These are phyloP conservation scores for Enteromius thamalakanensis DNA, from an alignment of 2,797 vertebrate genomes.

Conservation along the genomic window DNA sequence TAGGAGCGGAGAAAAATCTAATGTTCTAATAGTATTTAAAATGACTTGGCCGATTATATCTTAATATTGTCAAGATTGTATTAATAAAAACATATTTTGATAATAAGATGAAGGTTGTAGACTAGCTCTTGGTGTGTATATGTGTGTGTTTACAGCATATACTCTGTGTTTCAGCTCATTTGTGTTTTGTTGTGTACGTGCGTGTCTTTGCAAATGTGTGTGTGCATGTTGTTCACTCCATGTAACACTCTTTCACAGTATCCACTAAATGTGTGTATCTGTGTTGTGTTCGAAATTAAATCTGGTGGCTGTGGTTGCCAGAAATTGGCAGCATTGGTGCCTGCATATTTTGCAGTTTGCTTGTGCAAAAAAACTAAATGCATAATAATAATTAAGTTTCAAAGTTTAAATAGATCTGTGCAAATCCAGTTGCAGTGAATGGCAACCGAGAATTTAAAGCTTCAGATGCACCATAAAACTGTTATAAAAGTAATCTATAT, in stretches of 20 bases:
- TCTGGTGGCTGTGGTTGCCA: not conserved
- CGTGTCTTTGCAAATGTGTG: conserved; percentile 1
- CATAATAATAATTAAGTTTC: not conserved
- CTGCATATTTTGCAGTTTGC: not conserved
- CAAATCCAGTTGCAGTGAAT: not conserved
- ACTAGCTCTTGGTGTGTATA: not conserved
- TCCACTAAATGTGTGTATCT: conserved; percentile 12
- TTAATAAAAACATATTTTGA: not conserved
- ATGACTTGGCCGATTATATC: not conserved
- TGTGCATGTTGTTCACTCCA: conserved; percentile 28
- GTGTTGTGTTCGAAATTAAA: not conserved
- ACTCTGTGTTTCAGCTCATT: conserved; percentile 10
- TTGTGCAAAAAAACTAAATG: too few relatives aligned
- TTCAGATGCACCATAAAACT: not conserved
- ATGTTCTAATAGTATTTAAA: conserved; percentile 8
- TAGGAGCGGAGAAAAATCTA: not conserved
- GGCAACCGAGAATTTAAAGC: not conserved
- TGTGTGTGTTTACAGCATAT: conserved; percentile 24
- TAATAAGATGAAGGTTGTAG: not conserved
- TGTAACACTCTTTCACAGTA: not conserved
- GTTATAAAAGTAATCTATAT: not conserved
- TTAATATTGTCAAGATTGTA: not conserved
- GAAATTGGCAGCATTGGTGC: not conserved
- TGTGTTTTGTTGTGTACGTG: conserved; percentile 22
- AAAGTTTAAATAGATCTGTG: not conserved